Conservation (phyloP, 2,888 invertebrate genomes). For the Drosophila atripex region DNA sequence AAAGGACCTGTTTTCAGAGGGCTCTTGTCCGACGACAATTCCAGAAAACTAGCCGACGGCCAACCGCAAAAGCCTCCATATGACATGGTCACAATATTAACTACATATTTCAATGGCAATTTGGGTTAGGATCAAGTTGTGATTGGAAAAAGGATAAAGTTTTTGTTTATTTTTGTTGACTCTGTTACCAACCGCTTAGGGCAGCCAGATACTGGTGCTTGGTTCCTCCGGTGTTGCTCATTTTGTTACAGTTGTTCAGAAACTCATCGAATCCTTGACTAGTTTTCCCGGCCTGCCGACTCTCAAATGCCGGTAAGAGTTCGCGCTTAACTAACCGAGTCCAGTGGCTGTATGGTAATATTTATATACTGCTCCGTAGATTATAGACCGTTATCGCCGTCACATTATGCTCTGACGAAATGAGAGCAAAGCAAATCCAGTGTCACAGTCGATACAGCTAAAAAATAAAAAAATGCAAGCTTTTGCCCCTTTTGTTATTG, state of each 20-base stretch:
- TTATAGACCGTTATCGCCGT: conserved; percentile 56
- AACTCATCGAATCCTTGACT: conserved; percentile 14
- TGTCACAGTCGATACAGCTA: neutral
- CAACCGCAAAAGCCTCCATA: conserved; percentile 82
- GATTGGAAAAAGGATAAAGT: neutral
- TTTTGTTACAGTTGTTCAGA: neutral
- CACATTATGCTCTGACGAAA: conserved; percentile 44
- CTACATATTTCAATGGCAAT: conserved; percentile 41
- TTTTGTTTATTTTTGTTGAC: neutral
- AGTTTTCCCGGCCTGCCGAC: neutral
- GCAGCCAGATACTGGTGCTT: conserved; percentile 80
- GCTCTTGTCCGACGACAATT: conserved; percentile 72
- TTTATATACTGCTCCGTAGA: conserved; percentile 59
- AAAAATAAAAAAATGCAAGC: neutral
- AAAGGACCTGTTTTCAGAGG: conserved; percentile 80
- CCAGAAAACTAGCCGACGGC: conserved; percentile 81
- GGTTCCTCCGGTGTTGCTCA: conserved; percentile 46
- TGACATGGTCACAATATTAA: conserved; percentile 77
- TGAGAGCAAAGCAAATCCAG: conserved; percentile 9
- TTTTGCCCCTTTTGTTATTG: neutral
- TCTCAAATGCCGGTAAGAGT: conserved; percentile 6
- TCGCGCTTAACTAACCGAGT: conserved; percentile 56
- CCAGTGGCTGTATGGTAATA: conserved; percentile 52
- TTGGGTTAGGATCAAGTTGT: neutral
- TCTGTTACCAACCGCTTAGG: conserved; percentile 74